Evolutionary conservation across 1,140 invertebrate genomes (phyloP).

Genomic region (Polypedilum pembai): DNA sequence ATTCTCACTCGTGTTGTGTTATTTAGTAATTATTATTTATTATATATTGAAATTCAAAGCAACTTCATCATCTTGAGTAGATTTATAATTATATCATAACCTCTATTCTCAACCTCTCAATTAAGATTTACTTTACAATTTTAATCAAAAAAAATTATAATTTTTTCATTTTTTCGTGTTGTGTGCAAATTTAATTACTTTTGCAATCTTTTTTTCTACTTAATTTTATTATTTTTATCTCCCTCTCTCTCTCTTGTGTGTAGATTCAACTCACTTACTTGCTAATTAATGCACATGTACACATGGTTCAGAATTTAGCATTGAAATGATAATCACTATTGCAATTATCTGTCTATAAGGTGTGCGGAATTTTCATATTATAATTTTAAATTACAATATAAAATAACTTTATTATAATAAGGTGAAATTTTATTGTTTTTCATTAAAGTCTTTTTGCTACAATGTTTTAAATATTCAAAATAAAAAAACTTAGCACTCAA

Average conservation of each 20-base stretch:
- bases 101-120: too few relatives aligned
- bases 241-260: not conserved
- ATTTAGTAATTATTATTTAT: too few relatives aligned
- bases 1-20: too few relatives aligned
- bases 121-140: too few relatives aligned
- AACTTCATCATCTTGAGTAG: too few relatives aligned
- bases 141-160: too few relatives aligned
- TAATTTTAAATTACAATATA: not conserved
- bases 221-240: not conserved
- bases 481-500: too few relatives aligned
- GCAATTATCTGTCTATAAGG: not conserved
- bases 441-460: too few relatives aligned
- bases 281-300: not conserved
- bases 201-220: slow-evolving; percentile 1
- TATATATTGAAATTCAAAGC: too few relatives aligned
- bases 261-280: not conserved
- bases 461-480: too few relatives aligned
- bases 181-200: slow-evolving; percentile 9
- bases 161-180: not conserved
- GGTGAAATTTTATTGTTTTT: too few relatives aligned
- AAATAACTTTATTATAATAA: not conserved
- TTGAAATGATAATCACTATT: not conserved
- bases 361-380: not conserved
- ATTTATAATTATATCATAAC: too few relatives aligned
- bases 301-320: not conserved